Percentiles rank a stretch among this genome's conserved stretches.
Conservation (phyloP, 1,140 invertebrate species). For the Phymastichus coffea region DNA sequence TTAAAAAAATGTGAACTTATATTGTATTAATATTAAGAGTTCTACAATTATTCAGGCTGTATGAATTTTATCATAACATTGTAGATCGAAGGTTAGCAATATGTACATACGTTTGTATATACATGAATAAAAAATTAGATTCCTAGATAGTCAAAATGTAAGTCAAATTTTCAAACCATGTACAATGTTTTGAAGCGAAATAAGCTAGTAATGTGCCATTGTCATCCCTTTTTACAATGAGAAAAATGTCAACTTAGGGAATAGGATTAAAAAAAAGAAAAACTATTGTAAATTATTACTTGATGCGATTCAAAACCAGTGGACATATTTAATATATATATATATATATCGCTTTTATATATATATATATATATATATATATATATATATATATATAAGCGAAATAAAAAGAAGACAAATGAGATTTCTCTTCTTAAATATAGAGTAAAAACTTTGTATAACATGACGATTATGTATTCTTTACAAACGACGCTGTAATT, state of each 20-base stretch:
- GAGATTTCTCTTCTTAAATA: too few relatives aligned
- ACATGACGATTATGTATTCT: conserved; percentile 36
- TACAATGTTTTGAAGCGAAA: neutral
- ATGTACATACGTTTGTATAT: conserved; percentile 21
- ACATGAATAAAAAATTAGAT: neutral
- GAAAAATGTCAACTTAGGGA: neutral
- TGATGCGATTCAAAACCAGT: conserved; percentile 3
- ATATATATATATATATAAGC: too few relatives aligned
- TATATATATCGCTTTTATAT: too few relatives aligned
- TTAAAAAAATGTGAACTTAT: too few relatives aligned
- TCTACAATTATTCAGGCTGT: too few relatives aligned
- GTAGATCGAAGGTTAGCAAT: conserved; percentile 25
- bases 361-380: too few relatives aligned
- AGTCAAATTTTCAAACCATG: neutral
- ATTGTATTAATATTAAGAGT: too few relatives aligned
- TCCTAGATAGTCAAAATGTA: neutral
- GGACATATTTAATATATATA: conserved; percentile 5
- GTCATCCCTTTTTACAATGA: neutral
- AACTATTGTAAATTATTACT: neutral
- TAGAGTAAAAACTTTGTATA: neutral
- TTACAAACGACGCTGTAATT: conserved; percentile 49
- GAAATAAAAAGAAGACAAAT: neutral
- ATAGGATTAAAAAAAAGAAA: neutral
- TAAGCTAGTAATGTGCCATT: neutral
- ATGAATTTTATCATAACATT: too few relatives aligned